Evolutionary conservation across 2,888 invertebrate genomes (phyloP).

Genomic region (Criorhina ranunculi): DNA sequence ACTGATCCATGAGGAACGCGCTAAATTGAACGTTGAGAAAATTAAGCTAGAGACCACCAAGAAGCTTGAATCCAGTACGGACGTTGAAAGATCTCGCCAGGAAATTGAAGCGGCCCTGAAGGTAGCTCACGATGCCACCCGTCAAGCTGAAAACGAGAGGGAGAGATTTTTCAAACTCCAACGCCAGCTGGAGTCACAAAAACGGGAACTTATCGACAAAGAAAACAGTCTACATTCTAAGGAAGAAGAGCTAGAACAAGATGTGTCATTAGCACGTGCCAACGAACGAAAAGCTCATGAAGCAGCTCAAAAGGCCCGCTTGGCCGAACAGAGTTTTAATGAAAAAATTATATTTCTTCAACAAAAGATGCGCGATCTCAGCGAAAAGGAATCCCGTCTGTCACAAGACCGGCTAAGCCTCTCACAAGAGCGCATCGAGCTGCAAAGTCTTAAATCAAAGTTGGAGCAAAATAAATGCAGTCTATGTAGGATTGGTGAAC

Average conservation of each 20-base stretch:
- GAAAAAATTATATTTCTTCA: constrained; percentile 81
- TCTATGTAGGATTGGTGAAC: constrained; percentile 83
- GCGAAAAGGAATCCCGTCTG: constrained; percentile 82
- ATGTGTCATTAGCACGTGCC: constrained; percentile 80
- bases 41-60: constrained; percentile 81
- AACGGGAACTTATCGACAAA: constrained; percentile 81
- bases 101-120: constrained; percentile 83
- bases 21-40: constrained; percentile 80
- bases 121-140: constrained; percentile 83
- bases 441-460: constrained; percentile 81
- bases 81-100: constrained; percentile 79
- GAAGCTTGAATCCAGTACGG: constrained; percentile 78
- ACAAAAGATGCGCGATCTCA: constrained; percentile 80
- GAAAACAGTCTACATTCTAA: constrained; percentile 81
- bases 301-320: constrained; percentile 79
- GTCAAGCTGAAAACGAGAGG: constrained; percentile 83
- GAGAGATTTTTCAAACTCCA: constrained; percentile 82
- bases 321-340: constrained; percentile 81
- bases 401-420: constrained; percentile 82
- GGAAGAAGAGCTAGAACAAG: constrained; percentile 82
- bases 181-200: constrained; percentile 82
- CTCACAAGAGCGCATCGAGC: constrained; percentile 82
- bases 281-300: constrained; percentile 81
- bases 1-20: constrained; percentile 82
- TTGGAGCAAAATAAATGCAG: constrained; percentile 82